Percentiles rank a stretch among this genome's conserved stretches.
Evolutionary conservation across 2,888 invertebrate species (phyloP).

Genomic region (Zele albiditarsus): DNA sequence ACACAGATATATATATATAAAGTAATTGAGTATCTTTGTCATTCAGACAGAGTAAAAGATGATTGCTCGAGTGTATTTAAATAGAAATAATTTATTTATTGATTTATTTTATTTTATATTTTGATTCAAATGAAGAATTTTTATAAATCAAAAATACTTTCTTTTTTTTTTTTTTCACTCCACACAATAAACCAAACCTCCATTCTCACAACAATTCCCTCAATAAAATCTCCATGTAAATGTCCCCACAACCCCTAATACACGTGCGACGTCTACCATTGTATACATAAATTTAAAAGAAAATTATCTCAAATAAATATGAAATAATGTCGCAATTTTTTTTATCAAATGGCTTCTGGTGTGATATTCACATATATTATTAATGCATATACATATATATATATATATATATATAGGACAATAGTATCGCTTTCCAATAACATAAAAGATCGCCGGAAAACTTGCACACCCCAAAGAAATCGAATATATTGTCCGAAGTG

Average conservation of each 20-base stretch:
- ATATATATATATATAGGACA: conserved; percentile 54
- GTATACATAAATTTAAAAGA: not conserved
- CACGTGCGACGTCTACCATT: too few species aligned
- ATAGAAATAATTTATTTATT: too few species aligned
- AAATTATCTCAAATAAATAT: not conserved
- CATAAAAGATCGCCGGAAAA: conserved; percentile 49
- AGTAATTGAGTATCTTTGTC: not conserved
- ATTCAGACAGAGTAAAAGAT: not conserved
- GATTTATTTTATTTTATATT: too few species aligned
- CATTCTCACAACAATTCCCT: too few species aligned
- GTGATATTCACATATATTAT: not conserved
- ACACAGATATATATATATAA: not conserved
- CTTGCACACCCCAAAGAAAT: conserved; percentile 45
- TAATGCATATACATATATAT: conserved; percentile 17
- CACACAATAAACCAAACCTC: too few species aligned
- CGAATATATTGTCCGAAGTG: conserved; percentile 45
- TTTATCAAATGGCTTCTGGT: not conserved
- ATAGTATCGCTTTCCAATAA: conserved; percentile 68
- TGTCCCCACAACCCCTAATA: too few species aligned
- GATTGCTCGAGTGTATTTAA: too few species aligned
- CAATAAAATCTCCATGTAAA: too few species aligned
- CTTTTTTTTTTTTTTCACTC: too few species aligned
- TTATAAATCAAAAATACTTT: too few species aligned
- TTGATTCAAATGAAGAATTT: too few species aligned
- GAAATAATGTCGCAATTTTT: not conserved